A percentile compares a stretch with the other conserved stretches of the same genome.
Evolutionary conservation across 2,888 invertebrate species (phyloP).

Genomic region (Coleophora flavipennella): DNA sequence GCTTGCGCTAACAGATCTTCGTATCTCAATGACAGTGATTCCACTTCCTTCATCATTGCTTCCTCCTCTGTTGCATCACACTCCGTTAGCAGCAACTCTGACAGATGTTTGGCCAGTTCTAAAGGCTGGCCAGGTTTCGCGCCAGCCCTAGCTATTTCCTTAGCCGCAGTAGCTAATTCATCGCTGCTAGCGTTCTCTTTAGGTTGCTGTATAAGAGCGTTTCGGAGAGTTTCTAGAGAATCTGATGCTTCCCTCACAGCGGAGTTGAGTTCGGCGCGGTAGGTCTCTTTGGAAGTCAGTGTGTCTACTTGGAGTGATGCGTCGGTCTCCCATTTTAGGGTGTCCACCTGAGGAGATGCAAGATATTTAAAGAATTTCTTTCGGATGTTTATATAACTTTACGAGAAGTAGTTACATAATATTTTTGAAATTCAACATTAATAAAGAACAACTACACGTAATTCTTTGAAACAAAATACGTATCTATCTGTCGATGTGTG

Average conservation of each 20-base stretch:
- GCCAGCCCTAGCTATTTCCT: constrained; percentile 82
- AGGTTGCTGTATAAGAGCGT: constrained; percentile 50
- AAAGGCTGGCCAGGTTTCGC: constrained; percentile 85
- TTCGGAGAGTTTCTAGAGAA: constrained; percentile 77
- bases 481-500: too few relatives aligned
- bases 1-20: constrained; percentile 79
- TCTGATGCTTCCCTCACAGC: constrained; percentile 81
- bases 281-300: constrained; percentile 87
- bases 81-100: constrained; percentile 81
- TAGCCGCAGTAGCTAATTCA: constrained; percentile 76
- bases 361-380: not conserved
- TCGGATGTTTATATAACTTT: too few relatives aligned
- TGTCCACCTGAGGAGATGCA: constrained; percentile 75
- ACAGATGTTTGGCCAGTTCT: constrained; percentile 86
- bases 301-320: constrained; percentile 88
- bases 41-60: constrained; percentile 77
- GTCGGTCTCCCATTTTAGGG: constrained; percentile 82
- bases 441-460: too few relatives aligned
- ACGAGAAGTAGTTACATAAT: too few relatives aligned
- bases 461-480: too few relatives aligned
- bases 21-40: constrained; percentile 77
- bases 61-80: constrained; percentile 78
- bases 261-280: constrained; percentile 80
- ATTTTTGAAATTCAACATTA: too few relatives aligned
- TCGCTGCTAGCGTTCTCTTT: constrained; percentile 68